Evolutionary conservation across 2,888 invertebrate genomes (phyloP).

Genomic region (Polyommatus iphigenia): DNA sequence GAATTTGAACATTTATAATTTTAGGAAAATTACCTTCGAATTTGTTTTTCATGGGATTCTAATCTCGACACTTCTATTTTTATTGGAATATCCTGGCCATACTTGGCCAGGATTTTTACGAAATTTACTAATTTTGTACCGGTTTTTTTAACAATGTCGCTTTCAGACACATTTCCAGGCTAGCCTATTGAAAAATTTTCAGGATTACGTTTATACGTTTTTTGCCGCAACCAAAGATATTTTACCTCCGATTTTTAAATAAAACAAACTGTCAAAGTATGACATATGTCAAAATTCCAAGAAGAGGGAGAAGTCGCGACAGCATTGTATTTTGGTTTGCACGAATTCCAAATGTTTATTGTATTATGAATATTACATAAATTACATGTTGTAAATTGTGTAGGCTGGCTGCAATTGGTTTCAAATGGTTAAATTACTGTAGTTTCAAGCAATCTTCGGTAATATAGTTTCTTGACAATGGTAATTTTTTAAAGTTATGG

Average conservation of each 20-base stretch:
- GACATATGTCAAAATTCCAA: not conserved
- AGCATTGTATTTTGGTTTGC: constrained; percentile 2
- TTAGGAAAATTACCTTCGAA: too few relatives aligned
- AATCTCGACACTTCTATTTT: too few relatives aligned
- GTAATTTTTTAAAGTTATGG: not conserved
- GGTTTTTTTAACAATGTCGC: too few relatives aligned
- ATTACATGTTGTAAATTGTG: not conserved
- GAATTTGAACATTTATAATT: too few relatives aligned
- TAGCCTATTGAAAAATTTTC: too few relatives aligned
- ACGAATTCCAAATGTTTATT: not conserved
- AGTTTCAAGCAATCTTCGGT: not conserved
- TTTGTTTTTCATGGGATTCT: too few relatives aligned
- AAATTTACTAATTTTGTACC: too few relatives aligned
- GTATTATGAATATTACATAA: not conserved
- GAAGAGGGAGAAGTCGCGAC: not conserved
- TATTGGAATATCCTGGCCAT: too few relatives aligned
- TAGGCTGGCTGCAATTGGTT: not conserved
- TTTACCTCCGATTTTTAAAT: too few relatives aligned
- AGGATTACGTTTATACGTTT: not conserved
- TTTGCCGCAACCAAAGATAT: not conserved
- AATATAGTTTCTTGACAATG: not conserved
- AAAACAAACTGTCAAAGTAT: not conserved
- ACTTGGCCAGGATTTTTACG: too few relatives aligned
- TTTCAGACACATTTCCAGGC: too few relatives aligned
- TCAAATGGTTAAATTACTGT: constrained; percentile 7